Base-by-base conservation (phyloP, 2,888 invertebrate genomes). In the Hipparchia semele region DNA sequence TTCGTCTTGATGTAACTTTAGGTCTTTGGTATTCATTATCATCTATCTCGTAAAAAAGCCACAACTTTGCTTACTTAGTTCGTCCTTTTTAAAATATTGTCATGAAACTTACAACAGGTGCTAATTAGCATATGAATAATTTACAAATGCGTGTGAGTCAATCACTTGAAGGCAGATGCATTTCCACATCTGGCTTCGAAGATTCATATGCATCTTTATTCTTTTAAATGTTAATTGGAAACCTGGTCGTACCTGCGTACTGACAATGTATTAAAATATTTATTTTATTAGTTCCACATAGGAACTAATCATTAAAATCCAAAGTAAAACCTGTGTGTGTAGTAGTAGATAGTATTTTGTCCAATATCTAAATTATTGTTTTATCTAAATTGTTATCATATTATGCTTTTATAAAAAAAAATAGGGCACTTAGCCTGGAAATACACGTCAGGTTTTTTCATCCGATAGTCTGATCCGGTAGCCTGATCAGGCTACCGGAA, bases 131-230 rank as follows among this genome's bases (percentile, higher is more conserved):
- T 72, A 77, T 71, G 73, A 71, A 72, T 69, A 73, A 68, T 66
- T 70, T 23, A 70, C 51, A 65, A 39, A 39, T 46, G 58, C n/a
- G 68, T 62, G 56, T 73, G 71, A 59, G 60, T 70, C 67, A 75
- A 75, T 75, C 70, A 68, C 67, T 54, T 65, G 53, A 33, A 71
- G 70, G 72, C 75, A 75, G 73, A 72, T 73, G 75, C 33, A 56
- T 68, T 49, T 76, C 58, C 65, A 75, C 76, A 75, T 69, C 61
- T 76, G 73, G 67, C 60, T 53, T 2, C 33, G 60, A 58, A 23
- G 81, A 81, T 79, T 83, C 45, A 66, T 66, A 23, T 65, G 65
- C 65, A 65, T 65, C 33, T 65, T 51, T 53, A 65, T 53, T 65
- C 10, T 65, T 51, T 53, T 23, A 23, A 23, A 65, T 39, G 65